Evolutionary conservation across 2,797 vertebrate genomes (phyloP).

Genomic region (Notolepis coatsorum): DNA sequence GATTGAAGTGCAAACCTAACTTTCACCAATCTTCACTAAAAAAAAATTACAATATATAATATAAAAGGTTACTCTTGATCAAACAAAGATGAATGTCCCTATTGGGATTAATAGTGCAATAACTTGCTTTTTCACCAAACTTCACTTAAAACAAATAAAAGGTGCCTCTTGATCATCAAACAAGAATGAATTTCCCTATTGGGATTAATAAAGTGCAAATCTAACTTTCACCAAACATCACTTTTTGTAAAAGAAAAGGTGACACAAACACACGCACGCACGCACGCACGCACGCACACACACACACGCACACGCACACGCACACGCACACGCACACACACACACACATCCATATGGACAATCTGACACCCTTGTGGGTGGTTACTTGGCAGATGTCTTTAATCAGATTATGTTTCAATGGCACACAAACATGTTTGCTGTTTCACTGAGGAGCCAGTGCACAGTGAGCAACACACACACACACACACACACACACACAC

Average conservation of each 20-base stretch:
- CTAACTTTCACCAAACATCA: too few relatives aligned
- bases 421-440: constrained; percentile 63
- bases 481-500: not conserved
- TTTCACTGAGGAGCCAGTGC: not conserved
- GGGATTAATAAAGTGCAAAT: too few relatives aligned
- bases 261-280: not conserved
- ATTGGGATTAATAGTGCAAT: too few relatives aligned
- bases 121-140: too few relatives aligned
- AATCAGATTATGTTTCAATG: constrained; percentile 56
- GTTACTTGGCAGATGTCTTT: constrained; percentile 52
- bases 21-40: too few relatives aligned
- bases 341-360: not conserved
- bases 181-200: too few relatives aligned
- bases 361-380: not conserved
- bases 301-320: not conserved
- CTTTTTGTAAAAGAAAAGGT: not conserved
- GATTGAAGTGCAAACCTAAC: too few relatives aligned
- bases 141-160: too few relatives aligned
- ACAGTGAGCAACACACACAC: constrained; percentile 15
- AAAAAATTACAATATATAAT: too few relatives aligned
- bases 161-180: too few relatives aligned
- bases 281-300: not conserved
- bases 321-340: not conserved
- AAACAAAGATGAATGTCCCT: too few relatives aligned
- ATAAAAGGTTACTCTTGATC: too few relatives aligned